Evolutionary conservation across 30 jellyfish, hydroid and myxozoan species (phyloP).

Genomic region (Pseudorhiza aurosa): DNA sequence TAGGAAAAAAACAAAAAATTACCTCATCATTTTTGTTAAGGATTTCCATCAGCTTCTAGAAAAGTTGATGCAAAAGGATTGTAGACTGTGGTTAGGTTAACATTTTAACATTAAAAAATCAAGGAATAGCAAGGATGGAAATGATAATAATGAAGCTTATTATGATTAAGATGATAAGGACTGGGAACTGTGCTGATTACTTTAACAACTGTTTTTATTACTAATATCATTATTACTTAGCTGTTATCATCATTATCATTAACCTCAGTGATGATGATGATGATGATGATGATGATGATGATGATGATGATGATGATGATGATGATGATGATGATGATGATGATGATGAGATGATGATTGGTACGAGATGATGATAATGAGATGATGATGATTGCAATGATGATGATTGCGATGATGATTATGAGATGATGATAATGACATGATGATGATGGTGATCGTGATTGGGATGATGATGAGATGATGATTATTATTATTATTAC

Average conservation of each 20-base stretch:
- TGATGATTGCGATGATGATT: neutral
- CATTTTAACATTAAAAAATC: neutral
- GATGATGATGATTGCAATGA: neutral
- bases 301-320: neutral
- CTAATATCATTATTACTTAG: too few relatives aligned
- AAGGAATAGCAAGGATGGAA: neutral
- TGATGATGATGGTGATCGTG: neutral
- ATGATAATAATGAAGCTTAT: neutral
- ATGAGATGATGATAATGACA: neutral
- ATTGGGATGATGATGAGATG: neutral
- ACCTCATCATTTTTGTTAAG: conserved; percentile 47
- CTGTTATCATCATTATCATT: too few relatives aligned
- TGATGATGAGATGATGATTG: neutral
- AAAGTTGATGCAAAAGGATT: neutral
- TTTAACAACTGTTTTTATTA: too few relatives aligned
- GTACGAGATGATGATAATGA: neutral
- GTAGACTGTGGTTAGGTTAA: neutral
- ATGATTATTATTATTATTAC: neutral
- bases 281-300: neutral
- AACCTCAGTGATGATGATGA: neutral
- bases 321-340: neutral
- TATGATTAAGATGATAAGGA: too few relatives aligned
- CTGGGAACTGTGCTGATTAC: too few relatives aligned
- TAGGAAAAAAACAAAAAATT: neutral
- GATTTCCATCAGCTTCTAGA: conserved; percentile 15